Base-by-base conservation (phyloP, 2,797 vertebrate genomes). In the Cirrhinus molitorella region DNA sequence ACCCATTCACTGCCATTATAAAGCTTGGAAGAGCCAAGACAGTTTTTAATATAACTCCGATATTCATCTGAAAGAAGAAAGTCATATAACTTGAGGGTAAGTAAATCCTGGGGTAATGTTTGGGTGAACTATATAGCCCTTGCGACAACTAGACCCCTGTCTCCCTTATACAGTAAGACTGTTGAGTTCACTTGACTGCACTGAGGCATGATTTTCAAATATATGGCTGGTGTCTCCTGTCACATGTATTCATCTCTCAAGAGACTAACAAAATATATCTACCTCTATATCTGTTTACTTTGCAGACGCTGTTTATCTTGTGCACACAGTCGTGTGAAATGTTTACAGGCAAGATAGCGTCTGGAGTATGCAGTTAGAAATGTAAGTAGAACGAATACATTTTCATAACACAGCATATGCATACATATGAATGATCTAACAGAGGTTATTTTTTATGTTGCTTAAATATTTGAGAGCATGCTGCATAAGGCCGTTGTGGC, bases 251-350 rank as follows among this genome's bases (percentile, higher is more conserved):
- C 23, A 43, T 71, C 37, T 79, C 53, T 71, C 19, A 71, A 71
- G 53, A 55, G 53, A 70, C 23, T 5, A 28, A 31, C 66, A 47
- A 57, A 23, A 45, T 70, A 59, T 47, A 80, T 80, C 34, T 57
- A 45, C 40, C n/a, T 43, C 13, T 40, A 45, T 45, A 70, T 80
- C 70, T 13, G 17, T 72, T 72, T 72, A 72, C 47, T 72, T 72
- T 21, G 70, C 47, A 21, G 47, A 72, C 3, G 25, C 66, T 71
- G 51, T 80, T 80, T 71, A 80, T 71, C 79, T 80, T 59, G 34
- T 47, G 53, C 23, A 59, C 34, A 59, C 78, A 43, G 78, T 17
- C 4, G 16, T 31, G n/a, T 55, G 34, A 68, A 37, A 68, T 68
- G 65, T 80, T 80, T 57, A 80, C 34, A 28, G 34, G 34, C n/a